These are phyloP conservation scores for Callinectes sapidus DNA, from an alignment of 2,888 invertebrate genomes.

Conservation along the genomic window DNA sequence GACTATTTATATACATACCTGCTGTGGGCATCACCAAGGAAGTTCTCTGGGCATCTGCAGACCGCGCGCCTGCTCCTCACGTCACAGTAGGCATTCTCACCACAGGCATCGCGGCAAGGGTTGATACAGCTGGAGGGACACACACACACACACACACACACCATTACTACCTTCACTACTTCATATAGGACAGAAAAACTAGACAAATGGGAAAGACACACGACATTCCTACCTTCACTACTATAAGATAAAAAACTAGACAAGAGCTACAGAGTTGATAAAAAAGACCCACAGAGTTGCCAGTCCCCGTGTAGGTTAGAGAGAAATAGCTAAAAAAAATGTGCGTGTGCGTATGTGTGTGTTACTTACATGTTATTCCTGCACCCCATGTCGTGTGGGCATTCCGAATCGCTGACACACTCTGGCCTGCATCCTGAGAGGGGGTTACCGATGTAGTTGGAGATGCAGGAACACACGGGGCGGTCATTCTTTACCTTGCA, in stretches of 20 bases:
- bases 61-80: conserved; percentile 69
- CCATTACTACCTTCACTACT: no score
- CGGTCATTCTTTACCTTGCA: conserved; percentile 86
- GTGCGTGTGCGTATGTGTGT: not conserved
- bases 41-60: conserved; percentile 81
- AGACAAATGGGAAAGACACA: no score
- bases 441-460: conserved; percentile 76
- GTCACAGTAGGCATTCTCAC: conserved; percentile 73
- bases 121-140: conserved; percentile 73
- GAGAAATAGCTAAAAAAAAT: no score
- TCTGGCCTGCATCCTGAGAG: conserved; percentile 77
- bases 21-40: conserved; percentile 86
- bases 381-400: conserved; percentile 82
- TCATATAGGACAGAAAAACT: no score
- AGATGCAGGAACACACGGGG: conserved; percentile 88
- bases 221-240: no score
- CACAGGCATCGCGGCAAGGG: conserved; percentile 74
- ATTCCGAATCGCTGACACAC: conserved; percentile 86
- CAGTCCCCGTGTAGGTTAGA: no score
- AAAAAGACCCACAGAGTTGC: not conserved
- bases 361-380: conserved; percentile 74
- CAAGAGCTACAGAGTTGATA: no score
- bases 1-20: conserved; percentile 44
- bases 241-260: no score
- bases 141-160: not conserved